A percentile compares a stretch with the other conserved stretches of the same genome.
Evolutionary conservation across 2,113 vertebrate genomes (phyloP).

Genomic region (Brachypteracias leptosomus): DNA sequence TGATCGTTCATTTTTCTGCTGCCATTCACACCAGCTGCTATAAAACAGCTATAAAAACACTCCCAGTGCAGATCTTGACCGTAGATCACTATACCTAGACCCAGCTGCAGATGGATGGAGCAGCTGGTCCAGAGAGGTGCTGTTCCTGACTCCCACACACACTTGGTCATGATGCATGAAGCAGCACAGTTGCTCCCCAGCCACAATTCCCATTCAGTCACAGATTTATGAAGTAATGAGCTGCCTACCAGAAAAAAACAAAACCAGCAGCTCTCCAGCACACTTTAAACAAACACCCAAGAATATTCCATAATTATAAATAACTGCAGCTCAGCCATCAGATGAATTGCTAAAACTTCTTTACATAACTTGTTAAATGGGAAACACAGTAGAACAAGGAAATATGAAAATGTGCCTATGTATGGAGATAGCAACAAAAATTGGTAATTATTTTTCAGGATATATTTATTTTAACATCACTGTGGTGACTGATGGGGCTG

Average conservation of each 20-base stretch:
- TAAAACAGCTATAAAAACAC: conserved; percentile 68
- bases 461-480: neutral
- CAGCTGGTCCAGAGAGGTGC: conserved; percentile 79
- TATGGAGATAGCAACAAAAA: neutral
- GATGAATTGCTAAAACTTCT: conserved; percentile 25
- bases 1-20: conserved; percentile 67
- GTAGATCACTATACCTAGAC: conserved; percentile 71
- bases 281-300: conserved; percentile 59
- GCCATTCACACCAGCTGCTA: conserved; percentile 75
- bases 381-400: neutral
- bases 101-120: conserved; percentile 79
- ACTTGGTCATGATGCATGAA: conserved; percentile 56
- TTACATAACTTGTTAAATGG: conserved; percentile 8
- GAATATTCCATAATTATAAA: conserved; percentile 37
- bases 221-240: conserved; percentile 77
- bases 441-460: neutral
- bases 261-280: conserved; percentile 49
- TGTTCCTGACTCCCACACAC: conserved; percentile 47
- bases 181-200: conserved; percentile 58
- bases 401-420: neutral
- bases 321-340: conserved; percentile 9
- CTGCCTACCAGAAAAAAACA: conserved; percentile 67
- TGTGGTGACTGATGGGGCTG: neutral
- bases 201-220: conserved; percentile 64
- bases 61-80: conserved; percentile 67